Percentiles rank a stretch among this genome's conserved stretches.
These are phyloP conservation scores for Dolichallabes microphthalmus DNA, from an alignment of 2,113 vertebrate species.

Conservation along the genomic window DNA sequence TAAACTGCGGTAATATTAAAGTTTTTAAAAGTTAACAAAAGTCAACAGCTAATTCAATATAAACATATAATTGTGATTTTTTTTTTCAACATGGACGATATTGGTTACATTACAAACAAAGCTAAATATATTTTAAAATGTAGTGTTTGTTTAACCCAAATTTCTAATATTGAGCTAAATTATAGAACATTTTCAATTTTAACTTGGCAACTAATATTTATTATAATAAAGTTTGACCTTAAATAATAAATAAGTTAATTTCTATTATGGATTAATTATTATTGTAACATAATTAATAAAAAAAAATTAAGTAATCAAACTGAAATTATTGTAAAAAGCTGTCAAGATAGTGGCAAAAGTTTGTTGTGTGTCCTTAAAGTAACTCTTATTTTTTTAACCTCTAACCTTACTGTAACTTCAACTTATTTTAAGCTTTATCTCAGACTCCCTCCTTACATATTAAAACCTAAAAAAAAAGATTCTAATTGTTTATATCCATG, in stretches of 20 bases:
- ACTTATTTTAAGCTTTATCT: not conserved
- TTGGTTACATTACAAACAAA: not conserved
- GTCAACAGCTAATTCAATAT: not conserved
- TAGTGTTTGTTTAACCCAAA: not conserved
- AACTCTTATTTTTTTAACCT: no score
- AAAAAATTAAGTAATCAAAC: no score
- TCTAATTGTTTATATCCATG: no score
- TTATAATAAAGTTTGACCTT: no score
- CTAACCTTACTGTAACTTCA: no score
- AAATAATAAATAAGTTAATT: no score
- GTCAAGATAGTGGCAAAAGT: not conserved
- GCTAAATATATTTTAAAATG: not conserved
- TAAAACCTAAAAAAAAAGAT: not conserved
- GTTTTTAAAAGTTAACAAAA: not conserved
- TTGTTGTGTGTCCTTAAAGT: not conserved
- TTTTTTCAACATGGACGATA: not conserved
- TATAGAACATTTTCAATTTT: no score
- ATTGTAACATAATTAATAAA: no score
- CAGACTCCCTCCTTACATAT: not conserved
- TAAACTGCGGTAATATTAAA: not conserved
- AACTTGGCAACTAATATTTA: not conserved
- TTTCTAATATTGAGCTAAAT: no score
- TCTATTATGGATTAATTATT: not conserved
- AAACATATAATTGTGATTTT: not conserved
- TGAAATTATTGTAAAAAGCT: not conserved